A percentile compares a stretch with the other conserved stretches of the same genome.
These are phyloP conservation scores for Drosophila prostipennis DNA, from an alignment of 2,888 invertebrate genomes.

Conservation along the genomic window DNA sequence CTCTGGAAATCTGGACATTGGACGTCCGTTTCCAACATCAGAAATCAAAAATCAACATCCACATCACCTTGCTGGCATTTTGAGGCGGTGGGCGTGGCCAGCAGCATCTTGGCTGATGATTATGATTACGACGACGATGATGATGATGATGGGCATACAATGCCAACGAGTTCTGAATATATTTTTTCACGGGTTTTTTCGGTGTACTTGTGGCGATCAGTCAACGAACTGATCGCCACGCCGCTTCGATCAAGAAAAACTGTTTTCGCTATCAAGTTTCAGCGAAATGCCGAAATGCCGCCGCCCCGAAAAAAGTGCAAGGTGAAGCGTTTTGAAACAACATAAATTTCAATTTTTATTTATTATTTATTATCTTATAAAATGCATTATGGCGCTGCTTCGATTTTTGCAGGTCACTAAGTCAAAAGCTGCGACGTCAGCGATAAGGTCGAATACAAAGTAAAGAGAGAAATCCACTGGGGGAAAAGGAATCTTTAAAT, in stretches of 20 bases:
- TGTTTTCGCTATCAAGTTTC: conserved; percentile 36
- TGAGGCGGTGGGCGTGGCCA: conserved; percentile 52
- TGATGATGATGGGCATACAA: conserved; percentile 48
- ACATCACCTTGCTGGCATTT: conserved; percentile 67
- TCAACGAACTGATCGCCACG: conserved; percentile 62
- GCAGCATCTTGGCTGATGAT: conserved; percentile 38
- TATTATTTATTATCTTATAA: conserved; percentile 34
- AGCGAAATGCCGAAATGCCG: conserved; percentile 26
- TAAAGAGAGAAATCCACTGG: not conserved
- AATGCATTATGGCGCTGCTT: conserved; percentile 26
- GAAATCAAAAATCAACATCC: not conserved
- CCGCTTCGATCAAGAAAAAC: conserved; percentile 34
- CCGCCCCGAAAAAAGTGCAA: conserved; percentile 60
- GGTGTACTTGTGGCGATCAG: conserved; percentile 26
- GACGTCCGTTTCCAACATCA: conserved; percentile 46
- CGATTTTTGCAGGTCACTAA: conserved; percentile 35
- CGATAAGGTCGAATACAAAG: conserved; percentile 20
- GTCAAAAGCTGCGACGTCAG: conserved; percentile 37
- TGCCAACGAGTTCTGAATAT: conserved; percentile 59
- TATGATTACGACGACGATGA: conserved; percentile 35
- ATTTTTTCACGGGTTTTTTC: conserved; percentile 7
- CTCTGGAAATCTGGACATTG: not conserved
- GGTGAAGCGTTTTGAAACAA: conserved; percentile 52
- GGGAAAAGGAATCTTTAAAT: not conserved
- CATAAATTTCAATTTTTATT: conserved; percentile 43